Evolutionary conservation across 2,113 vertebrate genomes (phyloP), one percentile per base, ranked within the genome.

Genomic region (Melanerpes formicivorus): DNA sequence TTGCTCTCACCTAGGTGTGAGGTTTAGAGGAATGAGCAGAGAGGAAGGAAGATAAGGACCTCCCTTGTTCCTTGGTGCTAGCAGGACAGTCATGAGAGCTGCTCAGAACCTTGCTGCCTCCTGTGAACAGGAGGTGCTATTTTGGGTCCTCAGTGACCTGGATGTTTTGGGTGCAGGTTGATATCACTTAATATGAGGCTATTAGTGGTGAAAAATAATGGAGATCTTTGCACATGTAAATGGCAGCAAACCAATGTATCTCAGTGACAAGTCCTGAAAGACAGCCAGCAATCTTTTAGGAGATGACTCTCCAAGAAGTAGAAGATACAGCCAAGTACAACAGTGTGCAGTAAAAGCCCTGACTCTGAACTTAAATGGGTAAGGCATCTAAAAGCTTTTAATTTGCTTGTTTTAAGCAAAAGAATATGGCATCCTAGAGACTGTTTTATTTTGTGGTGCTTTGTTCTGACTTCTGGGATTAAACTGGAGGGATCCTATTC

Each of bases 361-460:
- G 30, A 60, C 23, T 88, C 64, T 91, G 66, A 90, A 62, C 29
- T 87, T 87, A 60, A 77, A 46, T 1, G 80, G 32, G 26, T 84
- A 44, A 40, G 34, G 30, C 62, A 55, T 71, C 26, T 75, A 56
- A 90, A 93, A 90, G 11, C 44, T 81, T 70, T 90, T 63, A 16
- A 21, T 79, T 78, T 92, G 48, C 76, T 80, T 80, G 9, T 60
- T 87, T 91, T 29, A 55, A 77, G 52, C 76, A 37, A 73, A 84
- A 86, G 42, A 65, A 82, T 34, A 54, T 62, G 70, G 58, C 27
- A 19, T 76, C 44, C 40, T 23, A 13, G 65, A 90, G 70, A 27
- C 30, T 58, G 30, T 90, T 90, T 91, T 40, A 87, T 93, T 93
- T 91, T 89, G 52, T 64, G 34, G 54, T 76, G 71, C 66, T 93